Evolutionary conservation across 2,797 vertebrate genomes (phyloP), one percentile per base, ranked within the genome.

Genomic region (Melopsittacus undulatus): DNA sequence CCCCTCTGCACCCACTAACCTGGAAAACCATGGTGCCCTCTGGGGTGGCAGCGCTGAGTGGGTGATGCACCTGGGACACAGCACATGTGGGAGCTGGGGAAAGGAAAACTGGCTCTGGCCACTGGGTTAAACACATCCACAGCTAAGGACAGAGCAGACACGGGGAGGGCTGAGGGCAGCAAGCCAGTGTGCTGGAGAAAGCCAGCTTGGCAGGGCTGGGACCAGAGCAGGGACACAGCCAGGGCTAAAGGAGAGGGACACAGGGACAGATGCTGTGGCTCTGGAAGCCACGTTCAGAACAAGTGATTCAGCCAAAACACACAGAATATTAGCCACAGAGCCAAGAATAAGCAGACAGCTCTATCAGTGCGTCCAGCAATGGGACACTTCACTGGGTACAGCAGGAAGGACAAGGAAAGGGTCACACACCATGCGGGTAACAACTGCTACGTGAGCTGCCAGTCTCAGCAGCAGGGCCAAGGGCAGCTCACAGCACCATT

Each of bases 251-350:
- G 77, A 90, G 85, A 84, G 61, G 74, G 82, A 87, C 72, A 32
- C 27, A 8, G 78, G 46, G 90, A 38, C 64, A 80, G 70, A 56
- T 45, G 86, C 90, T 76, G 29, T 8, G 30, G 82, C 68, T 84
- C 75, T 80, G 90, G 30, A 43, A 91, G 29, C 4, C 36, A 61
- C 5, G 0, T 19, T 87, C 88, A 82, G 92, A 2, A 13, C 0
- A 30, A 61, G 67, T 82, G 81, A 92, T 90, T 94, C 94, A 85
- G 89, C 93, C 93, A 87, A 92, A 94, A 32, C 81, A 73, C 73
- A 67, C 0, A 30, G 40, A 30, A 29, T 40, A 80, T 4, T 5
- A 26, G 69, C 2, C 1, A 30, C 48, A 45, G 87, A 89, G 92
- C 94, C 86, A 80, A 82, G 78, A 80, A 40, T 16, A 11, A 70